Percentiles rank a stretch among this genome's conserved stretches.
phyloP scores from a whole-genome alignment of 1,140 invertebrate species.

The Trachymyrmex cornetzi region DNA sequence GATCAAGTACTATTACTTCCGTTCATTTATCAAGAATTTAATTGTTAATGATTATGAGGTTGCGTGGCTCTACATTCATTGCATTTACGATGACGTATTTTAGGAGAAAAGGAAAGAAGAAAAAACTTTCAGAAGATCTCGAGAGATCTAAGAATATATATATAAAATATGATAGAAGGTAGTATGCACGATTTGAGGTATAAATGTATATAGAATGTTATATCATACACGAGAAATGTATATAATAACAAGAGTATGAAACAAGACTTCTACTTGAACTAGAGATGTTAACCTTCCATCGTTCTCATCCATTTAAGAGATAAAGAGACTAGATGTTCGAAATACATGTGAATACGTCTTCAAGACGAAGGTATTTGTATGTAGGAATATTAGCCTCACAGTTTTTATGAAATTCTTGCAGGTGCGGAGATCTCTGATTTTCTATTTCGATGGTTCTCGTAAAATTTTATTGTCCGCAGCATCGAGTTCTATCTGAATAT shows the following conservation, averaged over 20 bases:
- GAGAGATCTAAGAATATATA: neutral
- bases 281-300: neutral
- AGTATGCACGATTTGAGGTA: neutral
- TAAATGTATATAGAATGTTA: neutral
- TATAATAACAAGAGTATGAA: neutral
- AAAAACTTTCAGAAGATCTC: neutral
- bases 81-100: neutral
- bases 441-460: conserved; percentile 6
- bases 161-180: conserved; percentile 17
- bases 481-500: conserved; percentile 5
- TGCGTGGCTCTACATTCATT: neutral
- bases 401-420: conserved; percentile 35
- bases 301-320: neutral
- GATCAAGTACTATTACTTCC: neutral
- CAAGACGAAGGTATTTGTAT: neutral
- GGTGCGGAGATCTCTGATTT: neutral
- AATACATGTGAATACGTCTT: neutral
- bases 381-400: conserved; percentile 31
- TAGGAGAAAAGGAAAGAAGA: neutral
- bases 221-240: neutral
- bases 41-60: conserved; percentile 25
- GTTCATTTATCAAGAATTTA: neutral
- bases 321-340: neutral
- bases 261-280: conserved; percentile 11
- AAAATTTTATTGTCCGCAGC: conserved; percentile 46